These are phyloP conservation scores for Phasia obesa DNA, from an alignment of 2,888 invertebrate genomes.

Conservation along the genomic window DNA sequence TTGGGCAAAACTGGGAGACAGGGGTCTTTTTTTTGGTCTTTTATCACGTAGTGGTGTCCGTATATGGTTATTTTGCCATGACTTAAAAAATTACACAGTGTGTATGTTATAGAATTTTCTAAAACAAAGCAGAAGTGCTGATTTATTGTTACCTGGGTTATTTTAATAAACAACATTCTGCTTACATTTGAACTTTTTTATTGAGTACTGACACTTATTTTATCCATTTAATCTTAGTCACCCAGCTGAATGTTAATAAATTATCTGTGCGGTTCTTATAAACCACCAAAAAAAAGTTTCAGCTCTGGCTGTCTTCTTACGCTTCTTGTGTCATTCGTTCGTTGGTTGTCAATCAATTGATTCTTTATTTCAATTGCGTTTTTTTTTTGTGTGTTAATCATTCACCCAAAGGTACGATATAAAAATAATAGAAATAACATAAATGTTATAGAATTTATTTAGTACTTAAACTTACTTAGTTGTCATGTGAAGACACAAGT, in stretches of 20 bases:
- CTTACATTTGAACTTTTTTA: neutral
- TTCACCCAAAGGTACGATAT: neutral
- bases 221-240: neutral
- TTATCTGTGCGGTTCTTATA: neutral
- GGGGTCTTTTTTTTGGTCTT: too few species aligned
- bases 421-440: neutral
- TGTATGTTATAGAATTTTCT: too few species aligned
- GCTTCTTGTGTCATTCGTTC: constrained; percentile 39
- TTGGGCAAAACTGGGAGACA: too few species aligned
- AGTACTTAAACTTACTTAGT: neutral
- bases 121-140: too few species aligned
- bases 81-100: too few species aligned
- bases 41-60: too few species aligned
- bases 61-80: too few species aligned
- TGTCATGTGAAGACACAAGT: constrained; percentile 27
- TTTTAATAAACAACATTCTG: too few species aligned
- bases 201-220: neutral
- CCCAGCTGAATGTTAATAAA: constrained; percentile 13
- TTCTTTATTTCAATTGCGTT: constrained; percentile 10
- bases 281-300: neutral
- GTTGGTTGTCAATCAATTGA: constrained; percentile 62
- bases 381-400: constrained; percentile 8
- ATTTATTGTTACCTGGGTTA: too few species aligned
- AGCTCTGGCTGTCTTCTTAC: neutral
- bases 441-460: neutral